Evolutionary conservation across 2,113 vertebrate species (phyloP).

Genomic region (Larimichthys crocea): DNA sequence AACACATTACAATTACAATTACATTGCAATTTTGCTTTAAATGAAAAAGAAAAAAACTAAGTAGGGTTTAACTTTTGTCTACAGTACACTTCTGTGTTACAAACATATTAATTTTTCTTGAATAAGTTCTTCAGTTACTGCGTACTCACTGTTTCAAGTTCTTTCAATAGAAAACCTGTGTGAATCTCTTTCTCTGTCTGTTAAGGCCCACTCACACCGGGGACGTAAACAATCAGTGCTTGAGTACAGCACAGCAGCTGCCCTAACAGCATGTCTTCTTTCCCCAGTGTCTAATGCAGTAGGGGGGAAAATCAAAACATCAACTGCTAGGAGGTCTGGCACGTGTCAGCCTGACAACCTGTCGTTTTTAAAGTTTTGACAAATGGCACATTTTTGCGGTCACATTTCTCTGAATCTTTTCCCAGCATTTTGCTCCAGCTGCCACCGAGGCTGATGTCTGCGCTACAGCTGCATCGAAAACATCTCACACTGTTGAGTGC

Average conservation of each 20-base stretch:
- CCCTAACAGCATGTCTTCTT: constrained; percentile 31
- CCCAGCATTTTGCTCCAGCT: constrained; percentile 19
- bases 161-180: background rate
- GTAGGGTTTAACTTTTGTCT: background rate
- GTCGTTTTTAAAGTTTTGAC: constrained; percentile 10
- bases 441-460: background rate
- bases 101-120: background rate
- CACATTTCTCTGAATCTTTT: background rate
- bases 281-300: constrained; percentile 22
- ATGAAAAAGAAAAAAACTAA: background rate
- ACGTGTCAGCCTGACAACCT: constrained; percentile 18
- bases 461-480: constrained; percentile 3
- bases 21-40: background rate
- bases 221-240: constrained; percentile 35
- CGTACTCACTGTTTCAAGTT: background rate
- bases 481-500: background rate
- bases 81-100: no score
- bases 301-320: constrained; percentile 39
- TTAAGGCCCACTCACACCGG: background rate
- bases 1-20: no score
- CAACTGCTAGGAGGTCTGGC: constrained; percentile 29
- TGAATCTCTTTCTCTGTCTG: background rate
- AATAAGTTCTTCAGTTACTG: background rate
- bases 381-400: constrained; percentile 24
- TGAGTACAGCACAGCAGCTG: constrained; percentile 47